Base-by-base conservation (phyloP, 2,797 vertebrate species). In the Chrysocyon brachyurus region DNA sequence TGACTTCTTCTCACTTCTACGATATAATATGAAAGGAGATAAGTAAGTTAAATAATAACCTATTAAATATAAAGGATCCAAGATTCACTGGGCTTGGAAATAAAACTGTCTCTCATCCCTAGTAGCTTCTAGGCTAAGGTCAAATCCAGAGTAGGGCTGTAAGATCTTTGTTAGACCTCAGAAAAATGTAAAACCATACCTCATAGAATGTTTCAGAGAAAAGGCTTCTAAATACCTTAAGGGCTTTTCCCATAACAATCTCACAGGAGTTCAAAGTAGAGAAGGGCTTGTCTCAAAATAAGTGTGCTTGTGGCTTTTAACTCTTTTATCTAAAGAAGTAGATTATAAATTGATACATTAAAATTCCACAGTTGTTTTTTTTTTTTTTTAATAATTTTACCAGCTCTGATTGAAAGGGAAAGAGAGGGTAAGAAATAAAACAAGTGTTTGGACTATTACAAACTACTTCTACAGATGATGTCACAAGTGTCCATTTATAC, bases 71-170 rank as follows among this genome's bases (percentile, higher is more conserved):
- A 84, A 68, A 79, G 49, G 8, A 66, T 59, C 24, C 40, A 94
- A 68, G 21, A 83, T 52, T 89, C 59, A 46, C 21, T 26, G 1
- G 11, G 22, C 64, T 83, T 63, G 68, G 75, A 89, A 75, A 89
- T 64, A 83, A 89, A 94, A 73, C 78, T 83, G 11, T 17, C 68
- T 89, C 28, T 73, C 70, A 94, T 64, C 56, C 75, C 85, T 87
- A n/a, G 36, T 68, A 78, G 46, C 70, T 66, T 66, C 77, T 33
- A 75, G 68, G 68, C 59, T 83, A 89, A 72, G 31, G 75, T 70
- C 31, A 87, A 89, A 94, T 64, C 90, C 57, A 40, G 46, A 28
- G 49, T n/a, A 92, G 68, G n/a, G 57, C 19, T 85, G 26, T 24
- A 64, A 85, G 59, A 85, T 52, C 26, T 77, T 85, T 85, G 5